Evolutionary conservation across 1,140 invertebrate species (phyloP).

Genomic region (Achatina immaculata): DNA sequence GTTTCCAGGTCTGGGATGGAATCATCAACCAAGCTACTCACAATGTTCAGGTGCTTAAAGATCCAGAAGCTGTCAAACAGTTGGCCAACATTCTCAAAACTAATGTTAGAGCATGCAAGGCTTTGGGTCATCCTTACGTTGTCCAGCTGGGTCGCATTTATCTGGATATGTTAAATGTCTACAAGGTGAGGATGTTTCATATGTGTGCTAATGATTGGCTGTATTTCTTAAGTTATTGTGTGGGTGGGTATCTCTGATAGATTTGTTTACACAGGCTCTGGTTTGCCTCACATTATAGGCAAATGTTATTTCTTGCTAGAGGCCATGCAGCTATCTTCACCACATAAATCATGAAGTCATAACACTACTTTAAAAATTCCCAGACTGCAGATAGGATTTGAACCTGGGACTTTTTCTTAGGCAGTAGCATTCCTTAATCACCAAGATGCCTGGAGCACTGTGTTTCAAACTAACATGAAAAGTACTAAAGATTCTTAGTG

Average conservation of each 20-base stretch:
- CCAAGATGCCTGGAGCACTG: no score
- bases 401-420: no score
- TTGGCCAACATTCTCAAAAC: slow-evolving; percentile 98
- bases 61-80: slow-evolving; percentile 96
- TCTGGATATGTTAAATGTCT: slow-evolving; percentile 99
- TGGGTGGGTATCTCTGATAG: neutral
- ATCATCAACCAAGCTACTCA: slow-evolving; percentile 96
- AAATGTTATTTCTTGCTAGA: no score
- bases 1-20: slow-evolving; percentile 90
- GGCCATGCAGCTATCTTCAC: no score
- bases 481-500: no score
- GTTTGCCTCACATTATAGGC: neutral
- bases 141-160: slow-evolving; percentile 95
- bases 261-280: neutral
- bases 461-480: no score
- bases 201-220: neutral
- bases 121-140: slow-evolving; percentile 95
- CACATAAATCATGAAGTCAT: no score
- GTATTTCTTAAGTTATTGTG: neutral
- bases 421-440: no score
- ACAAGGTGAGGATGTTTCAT: slow-evolving; percentile 81
- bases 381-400: no score
- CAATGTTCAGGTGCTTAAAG: slow-evolving; percentile 96
- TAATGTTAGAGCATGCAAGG: slow-evolving; percentile 97
- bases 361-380: no score